A percentile compares a stretch with the other conserved stretches of the same genome.
These are phyloP conservation scores for Electrona antarctica DNA, from an alignment of 2,113 vertebrate genomes.

Conservation along the genomic window DNA sequence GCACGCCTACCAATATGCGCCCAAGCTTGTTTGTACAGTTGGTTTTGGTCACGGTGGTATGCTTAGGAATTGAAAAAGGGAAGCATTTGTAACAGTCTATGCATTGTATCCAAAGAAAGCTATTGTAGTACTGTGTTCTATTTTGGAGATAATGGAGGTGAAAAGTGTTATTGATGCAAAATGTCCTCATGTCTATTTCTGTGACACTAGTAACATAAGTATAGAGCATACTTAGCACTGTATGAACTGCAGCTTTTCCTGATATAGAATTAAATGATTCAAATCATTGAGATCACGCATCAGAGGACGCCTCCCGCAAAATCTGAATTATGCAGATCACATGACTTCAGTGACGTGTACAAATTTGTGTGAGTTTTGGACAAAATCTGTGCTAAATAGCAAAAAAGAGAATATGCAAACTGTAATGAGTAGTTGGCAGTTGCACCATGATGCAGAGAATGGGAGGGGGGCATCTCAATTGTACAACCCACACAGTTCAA, in stretches of 20 bases:
- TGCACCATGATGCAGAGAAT: no score
- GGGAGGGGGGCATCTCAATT: no score
- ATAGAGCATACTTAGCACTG: not conserved
- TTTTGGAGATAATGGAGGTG: not conserved
- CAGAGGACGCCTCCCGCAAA: no score
- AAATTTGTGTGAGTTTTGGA: no score
- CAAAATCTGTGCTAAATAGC: no score
- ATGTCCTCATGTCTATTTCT: not conserved
- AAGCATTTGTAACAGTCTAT: not conserved
- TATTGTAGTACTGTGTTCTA: not conserved
- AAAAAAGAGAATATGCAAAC: no score
- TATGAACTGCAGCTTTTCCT: not conserved
- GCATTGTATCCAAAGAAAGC: not conserved
- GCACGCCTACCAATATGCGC: not conserved
- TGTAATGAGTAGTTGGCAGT: no score
- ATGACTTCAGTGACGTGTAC: no score
- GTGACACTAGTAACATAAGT: not conserved
- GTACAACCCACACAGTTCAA: no score
- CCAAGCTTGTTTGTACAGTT: constrained; percentile 26
- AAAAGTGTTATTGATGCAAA: not conserved
- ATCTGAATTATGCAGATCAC: no score
- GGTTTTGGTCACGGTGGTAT: constrained; percentile 41
- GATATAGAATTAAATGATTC: no score
- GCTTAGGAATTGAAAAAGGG: constrained; percentile 1
- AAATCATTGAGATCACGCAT: no score